Conservation (phyloP, 2,113 vertebrate species). For the Dipodomys stephensi region DNA sequence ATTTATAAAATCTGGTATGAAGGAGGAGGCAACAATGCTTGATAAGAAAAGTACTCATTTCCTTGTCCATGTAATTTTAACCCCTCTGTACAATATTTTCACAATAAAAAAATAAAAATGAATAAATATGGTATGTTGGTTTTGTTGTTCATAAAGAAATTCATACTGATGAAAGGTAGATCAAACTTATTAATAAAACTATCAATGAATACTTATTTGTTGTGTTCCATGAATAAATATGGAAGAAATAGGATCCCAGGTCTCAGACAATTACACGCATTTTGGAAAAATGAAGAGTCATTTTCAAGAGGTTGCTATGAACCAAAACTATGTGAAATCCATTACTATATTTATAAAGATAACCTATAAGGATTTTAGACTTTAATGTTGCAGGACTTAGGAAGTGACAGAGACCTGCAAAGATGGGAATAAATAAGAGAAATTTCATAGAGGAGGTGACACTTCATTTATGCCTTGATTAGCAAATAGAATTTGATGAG, state of each 20-base stretch:
- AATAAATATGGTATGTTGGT: not conserved
- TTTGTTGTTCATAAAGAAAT: constrained; percentile 18
- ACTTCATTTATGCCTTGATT: not conserved
- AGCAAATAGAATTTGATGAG: constrained; percentile 32
- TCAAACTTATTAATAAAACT: not conserved
- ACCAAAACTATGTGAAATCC: not conserved
- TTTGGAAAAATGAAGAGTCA: constrained; percentile 2
- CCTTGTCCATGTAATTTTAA: too few relatives aligned
- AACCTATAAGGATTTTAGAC: not conserved
- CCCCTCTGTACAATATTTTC: too few relatives aligned
- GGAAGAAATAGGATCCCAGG: not conserved
- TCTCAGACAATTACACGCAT: not conserved
- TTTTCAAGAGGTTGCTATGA: not conserved
- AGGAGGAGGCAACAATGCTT: too few relatives aligned
- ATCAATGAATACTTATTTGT: not conserved
- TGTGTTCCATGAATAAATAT: not conserved
- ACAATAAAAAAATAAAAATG: too few relatives aligned
- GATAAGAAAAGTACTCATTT: too few relatives aligned
- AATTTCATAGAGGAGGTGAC: not conserved
- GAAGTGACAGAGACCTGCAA: constrained; percentile 11
- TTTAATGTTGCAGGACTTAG: constrained; percentile 20
- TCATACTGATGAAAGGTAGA: not conserved
- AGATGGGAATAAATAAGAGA: not conserved
- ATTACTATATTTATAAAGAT: not conserved
- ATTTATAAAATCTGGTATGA: not conserved